Conservation (phyloP, 1,140 invertebrate species). For the Temnothorax longispinosus region DNA sequence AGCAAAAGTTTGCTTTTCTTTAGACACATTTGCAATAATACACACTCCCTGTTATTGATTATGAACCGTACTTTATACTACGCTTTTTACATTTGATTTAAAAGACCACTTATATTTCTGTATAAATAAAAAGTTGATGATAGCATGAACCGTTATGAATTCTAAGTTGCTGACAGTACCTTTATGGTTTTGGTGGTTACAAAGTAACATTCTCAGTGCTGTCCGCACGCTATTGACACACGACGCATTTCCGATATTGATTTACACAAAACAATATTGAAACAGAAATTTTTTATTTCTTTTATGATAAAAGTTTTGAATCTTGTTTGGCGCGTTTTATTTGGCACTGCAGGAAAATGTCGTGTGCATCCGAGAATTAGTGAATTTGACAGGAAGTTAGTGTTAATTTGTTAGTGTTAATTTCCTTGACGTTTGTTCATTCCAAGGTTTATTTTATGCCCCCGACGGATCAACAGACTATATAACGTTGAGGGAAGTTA, state of each 20-base stretch:
- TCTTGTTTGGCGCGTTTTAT: background rate
- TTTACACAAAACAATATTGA: constrained; percentile 4
- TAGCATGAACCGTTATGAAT: background rate
- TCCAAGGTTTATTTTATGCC: background rate
- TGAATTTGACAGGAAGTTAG: background rate
- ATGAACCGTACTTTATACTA: too few relatives aligned
- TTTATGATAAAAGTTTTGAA: background rate
- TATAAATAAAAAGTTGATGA: background rate
- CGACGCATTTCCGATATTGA: background rate
- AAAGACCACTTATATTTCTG: background rate
- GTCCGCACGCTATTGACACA: background rate
- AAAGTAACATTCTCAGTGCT: background rate
- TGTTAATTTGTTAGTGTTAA: background rate
- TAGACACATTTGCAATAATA: too few relatives aligned
- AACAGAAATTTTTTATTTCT: background rate
- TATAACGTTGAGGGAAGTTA: background rate
- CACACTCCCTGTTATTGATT: too few relatives aligned
- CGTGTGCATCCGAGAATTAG: background rate
- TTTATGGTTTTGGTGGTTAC: background rate
- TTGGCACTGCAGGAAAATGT: background rate
- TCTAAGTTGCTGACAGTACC: background rate
- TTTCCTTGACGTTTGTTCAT: background rate
- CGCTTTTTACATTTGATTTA: background rate
- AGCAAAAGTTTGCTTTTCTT: too few relatives aligned
- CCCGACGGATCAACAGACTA: background rate